phyloP scores from a whole-genome alignment of 2,888 invertebrate species.

The Sphaerophoria taeniata region DNA sequence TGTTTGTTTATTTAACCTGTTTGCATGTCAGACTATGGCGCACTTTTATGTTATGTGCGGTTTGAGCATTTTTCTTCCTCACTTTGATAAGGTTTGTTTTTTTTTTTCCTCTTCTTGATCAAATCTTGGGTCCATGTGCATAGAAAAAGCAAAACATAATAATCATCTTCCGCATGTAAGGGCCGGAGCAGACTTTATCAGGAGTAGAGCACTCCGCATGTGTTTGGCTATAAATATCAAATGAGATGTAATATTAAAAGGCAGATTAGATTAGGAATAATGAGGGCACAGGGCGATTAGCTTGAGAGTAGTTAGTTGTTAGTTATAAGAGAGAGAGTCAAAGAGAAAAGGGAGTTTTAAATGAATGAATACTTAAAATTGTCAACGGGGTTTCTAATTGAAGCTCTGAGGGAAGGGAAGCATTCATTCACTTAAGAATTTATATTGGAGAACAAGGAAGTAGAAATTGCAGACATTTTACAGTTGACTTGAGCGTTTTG shows the following conservation, averaged over 20 bases:
- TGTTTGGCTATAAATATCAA: constrained; percentile 49
- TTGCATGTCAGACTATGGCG: constrained; percentile 44
- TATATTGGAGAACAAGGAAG: neutral
- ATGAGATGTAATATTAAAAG: constrained; percentile 42
- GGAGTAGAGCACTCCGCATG: neutral
- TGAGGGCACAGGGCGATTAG: constrained; percentile 60
- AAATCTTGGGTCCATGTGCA: constrained; percentile 7
- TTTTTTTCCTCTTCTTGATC: neutral
- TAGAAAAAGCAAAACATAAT: constrained; percentile 14
- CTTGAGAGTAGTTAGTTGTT: neutral
- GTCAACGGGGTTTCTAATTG: constrained; percentile 3
- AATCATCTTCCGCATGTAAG: constrained; percentile 27
- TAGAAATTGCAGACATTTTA: constrained; percentile 1
- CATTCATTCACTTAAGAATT: constrained; percentile 11
- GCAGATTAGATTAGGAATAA: constrained; percentile 43
- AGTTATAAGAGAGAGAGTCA: neutral
- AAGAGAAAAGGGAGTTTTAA: constrained; percentile 1
- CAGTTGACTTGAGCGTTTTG: neutral
- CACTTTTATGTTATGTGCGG: constrained; percentile 17
- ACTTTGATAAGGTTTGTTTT: constrained; percentile 15
- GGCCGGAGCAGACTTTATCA: neutral
- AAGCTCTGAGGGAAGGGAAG: neutral
- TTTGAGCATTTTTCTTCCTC: constrained; percentile 6
- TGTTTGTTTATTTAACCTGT: constrained; percentile 48
- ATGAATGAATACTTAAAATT: constrained; percentile 17